Percentiles rank a stretch among this genome's conserved stretches.
These are phyloP conservation scores for Folsomia candida DNA, from an alignment of 2,888 invertebrate genomes.

Conservation along the genomic window DNA sequence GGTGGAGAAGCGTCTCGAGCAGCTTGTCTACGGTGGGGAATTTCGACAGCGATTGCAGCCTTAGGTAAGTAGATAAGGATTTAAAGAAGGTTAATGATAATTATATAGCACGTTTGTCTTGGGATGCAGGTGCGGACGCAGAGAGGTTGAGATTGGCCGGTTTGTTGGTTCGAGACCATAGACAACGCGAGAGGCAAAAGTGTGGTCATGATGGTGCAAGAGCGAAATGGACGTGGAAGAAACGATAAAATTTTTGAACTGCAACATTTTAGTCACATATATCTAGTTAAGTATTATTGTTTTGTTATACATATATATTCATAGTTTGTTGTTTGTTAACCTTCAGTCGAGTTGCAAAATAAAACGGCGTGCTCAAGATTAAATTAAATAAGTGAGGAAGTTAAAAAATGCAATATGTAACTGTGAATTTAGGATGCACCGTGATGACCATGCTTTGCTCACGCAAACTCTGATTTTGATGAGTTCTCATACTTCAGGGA, in stretches of 20 bases:
- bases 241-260: constrained; percentile 63
- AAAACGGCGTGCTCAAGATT: background rate
- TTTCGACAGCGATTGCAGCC: constrained; percentile 77
- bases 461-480: too few relatives aligned
- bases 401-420: too few relatives aligned
- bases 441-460: too few relatives aligned
- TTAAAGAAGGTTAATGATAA: constrained; percentile 56
- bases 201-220: constrained; percentile 87
- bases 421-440: too few relatives aligned
- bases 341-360: background rate
- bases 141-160: constrained; percentile 63
- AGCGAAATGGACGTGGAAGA: constrained; percentile 89
- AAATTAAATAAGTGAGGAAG: too few relatives aligned
- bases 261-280: too few relatives aligned
- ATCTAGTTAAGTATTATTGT: too few relatives aligned
- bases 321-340: background rate
- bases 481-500: too few relatives aligned
- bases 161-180: constrained; percentile 73
- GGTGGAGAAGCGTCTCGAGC: constrained; percentile 75
- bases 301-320: too few relatives aligned
- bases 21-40: constrained; percentile 84
- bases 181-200: constrained; percentile 84
- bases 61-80: constrained; percentile 66
- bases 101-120: constrained; percentile 59
- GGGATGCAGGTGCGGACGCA: constrained; percentile 54